Base-by-base conservation (phyloP, 1,140 invertebrate genomes). In the Heliconius eleuchia region DNA sequence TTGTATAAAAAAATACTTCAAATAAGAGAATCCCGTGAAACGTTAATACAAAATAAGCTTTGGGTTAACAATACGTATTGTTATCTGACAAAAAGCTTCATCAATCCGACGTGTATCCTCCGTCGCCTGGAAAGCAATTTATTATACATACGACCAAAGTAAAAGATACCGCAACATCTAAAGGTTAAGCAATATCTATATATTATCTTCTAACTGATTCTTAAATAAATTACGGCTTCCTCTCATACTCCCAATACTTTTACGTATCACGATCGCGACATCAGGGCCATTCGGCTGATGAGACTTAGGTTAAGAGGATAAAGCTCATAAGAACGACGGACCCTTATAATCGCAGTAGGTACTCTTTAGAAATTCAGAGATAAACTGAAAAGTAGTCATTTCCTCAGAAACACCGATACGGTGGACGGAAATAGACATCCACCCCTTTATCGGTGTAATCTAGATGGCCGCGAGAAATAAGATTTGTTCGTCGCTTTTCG, bases 311-410 rank as follows among this genome's bases (percentile, higher is more conserved):
- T 72, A 72, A 72, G 71, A 72, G 71, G 34, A 72, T 72, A 81
- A 77, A 42, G 72, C 74, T 57, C 73, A 60, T 78, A 81, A 71
- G 80, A 82, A 82, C 39, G 42, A 82, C 39, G 42, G 23, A 78
- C 80, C 76, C 82, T 84, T 78, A 80, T 82, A 84, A 83, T 81
- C 80, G 80, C 77, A 78, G 76, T 37, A 37, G 30, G 34, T 55
- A 72, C 78, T 79, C 84, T 83, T 86, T 82, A 82, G 77, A 86
- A 83, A 84, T 84, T 83, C 78, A 79, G 82, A 83, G 85, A 86
- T 86, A 82, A 86, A 81, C 81, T 83, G 79, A 78, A 82, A 86
- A 84, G 79, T 86, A 86, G 85, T 84, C 74, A 83, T 86, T 86
- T 86, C 82, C 83, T 82, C 71, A 75, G 74, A 60, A 80, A 73